Evolutionary conservation across 2,797 vertebrate genomes (phyloP).

Genomic region (Intellagama lesueurii): DNA sequence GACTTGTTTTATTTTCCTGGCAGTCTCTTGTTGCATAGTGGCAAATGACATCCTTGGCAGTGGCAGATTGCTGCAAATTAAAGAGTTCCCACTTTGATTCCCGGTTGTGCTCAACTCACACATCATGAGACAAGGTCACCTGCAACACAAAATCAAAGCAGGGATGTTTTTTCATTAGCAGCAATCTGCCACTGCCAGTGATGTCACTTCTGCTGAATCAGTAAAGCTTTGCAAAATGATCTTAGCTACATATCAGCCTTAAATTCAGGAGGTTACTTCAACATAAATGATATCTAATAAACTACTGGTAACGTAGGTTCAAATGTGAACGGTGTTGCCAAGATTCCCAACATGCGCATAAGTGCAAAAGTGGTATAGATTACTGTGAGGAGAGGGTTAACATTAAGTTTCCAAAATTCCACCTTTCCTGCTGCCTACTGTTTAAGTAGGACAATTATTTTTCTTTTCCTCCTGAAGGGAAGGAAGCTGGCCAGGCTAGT

Average conservation of each 20-base stretch:
- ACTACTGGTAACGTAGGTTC: background rate
- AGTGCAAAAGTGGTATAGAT: background rate
- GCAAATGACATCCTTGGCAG: no score
- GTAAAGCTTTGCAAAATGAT: no score
- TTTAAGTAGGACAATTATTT: background rate
- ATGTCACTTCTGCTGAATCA: background rate
- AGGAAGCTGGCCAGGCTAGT: background rate
- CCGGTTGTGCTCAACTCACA: no score
- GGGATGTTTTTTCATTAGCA: background rate
- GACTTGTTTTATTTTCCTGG: background rate
- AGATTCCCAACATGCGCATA: background rate
- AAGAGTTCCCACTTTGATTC: no score
- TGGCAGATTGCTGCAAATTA: no score
- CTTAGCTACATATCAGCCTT: background rate
- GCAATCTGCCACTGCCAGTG: no score
- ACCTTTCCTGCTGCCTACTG: background rate
- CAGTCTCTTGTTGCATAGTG: no score
- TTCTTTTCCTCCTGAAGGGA: background rate
- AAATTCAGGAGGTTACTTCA: background rate
- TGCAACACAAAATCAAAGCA: no score
- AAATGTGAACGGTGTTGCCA: background rate
- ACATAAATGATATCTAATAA: background rate
- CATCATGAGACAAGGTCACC: no score
- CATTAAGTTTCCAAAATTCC: background rate
- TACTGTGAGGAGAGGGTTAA: background rate